Evolutionary conservation across 2,888 invertebrate genomes (phyloP).

Genomic region (Himalopsyche anomala): DNA sequence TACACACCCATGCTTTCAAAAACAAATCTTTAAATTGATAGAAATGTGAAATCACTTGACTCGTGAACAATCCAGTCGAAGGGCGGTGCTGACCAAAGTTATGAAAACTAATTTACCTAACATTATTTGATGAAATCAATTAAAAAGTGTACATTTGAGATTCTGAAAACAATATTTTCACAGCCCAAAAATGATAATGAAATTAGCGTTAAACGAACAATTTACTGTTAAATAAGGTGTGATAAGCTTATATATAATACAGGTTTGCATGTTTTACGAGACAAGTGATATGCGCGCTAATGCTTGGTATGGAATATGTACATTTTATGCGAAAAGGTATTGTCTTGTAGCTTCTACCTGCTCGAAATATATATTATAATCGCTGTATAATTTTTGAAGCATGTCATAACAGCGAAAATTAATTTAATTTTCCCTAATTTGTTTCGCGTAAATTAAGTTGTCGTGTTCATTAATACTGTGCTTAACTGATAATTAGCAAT

Average conservation of each 20-base stretch:
- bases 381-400: constrained; percentile 23
- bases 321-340: constrained; percentile 11
- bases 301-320: not conserved
- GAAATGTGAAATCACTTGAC: no score
- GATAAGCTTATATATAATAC: constrained; percentile 17
- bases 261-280: constrained; percentile 42
- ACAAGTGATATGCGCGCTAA: constrained; percentile 36
- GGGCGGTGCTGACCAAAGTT: no score
- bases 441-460: not conserved
- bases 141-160: no score
- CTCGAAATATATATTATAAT: constrained; percentile 1
- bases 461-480: not conserved
- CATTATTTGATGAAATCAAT: no score
- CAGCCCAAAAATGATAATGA: not conserved
- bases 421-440: constrained; percentile 24
- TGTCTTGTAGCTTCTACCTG: not conserved
- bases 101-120: no score
- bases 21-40: no score
- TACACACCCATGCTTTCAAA: no score
- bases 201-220: constrained; percentile 7
- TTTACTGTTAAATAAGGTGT: constrained; percentile 12
- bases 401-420: constrained; percentile 21
- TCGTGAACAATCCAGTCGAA: no score
- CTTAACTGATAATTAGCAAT: no score
- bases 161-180: not conserved